These are phyloP conservation scores for Podarcis muralis DNA, from an alignment of 2,113 vertebrate genomes.

Conservation along the genomic window DNA sequence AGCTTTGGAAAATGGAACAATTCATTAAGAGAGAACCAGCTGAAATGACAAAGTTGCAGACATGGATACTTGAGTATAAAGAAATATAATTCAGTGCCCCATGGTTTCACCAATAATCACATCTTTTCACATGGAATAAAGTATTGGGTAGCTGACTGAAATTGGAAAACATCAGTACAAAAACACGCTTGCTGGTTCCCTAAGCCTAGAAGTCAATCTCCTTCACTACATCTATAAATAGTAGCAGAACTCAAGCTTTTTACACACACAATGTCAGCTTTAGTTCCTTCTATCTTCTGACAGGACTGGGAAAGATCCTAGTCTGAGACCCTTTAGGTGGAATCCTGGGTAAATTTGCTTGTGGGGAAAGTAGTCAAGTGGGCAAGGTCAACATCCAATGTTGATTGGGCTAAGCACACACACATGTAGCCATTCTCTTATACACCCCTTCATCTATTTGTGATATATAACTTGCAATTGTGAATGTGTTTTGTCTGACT, in stretches of 20 bases:
- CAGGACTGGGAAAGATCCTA: background rate
- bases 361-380: too few relatives aligned
- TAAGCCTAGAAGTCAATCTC: background rate
- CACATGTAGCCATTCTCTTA: too few relatives aligned
- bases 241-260: background rate
- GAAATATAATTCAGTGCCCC: background rate
- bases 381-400: too few relatives aligned
- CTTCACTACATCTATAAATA: background rate
- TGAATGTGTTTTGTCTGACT: background rate
- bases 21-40: background rate
- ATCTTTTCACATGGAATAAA: background rate
- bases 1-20: background rate
- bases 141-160: background rate
- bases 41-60: background rate
- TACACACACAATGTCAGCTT: background rate
- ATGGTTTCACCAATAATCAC: background rate
- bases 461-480: background rate
- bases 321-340: background rate
- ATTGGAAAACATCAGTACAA: background rate
- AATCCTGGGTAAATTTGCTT: background rate
- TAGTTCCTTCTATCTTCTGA: background rate
- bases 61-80: background rate
- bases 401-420: too few relatives aligned
- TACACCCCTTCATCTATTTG: too few relatives aligned
- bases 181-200: background rate